Evolutionary conservation across 1,140 invertebrate species (phyloP), one percentile per base, ranked within the genome.

Genomic region (Pygmarrhopalites habei): DNA sequence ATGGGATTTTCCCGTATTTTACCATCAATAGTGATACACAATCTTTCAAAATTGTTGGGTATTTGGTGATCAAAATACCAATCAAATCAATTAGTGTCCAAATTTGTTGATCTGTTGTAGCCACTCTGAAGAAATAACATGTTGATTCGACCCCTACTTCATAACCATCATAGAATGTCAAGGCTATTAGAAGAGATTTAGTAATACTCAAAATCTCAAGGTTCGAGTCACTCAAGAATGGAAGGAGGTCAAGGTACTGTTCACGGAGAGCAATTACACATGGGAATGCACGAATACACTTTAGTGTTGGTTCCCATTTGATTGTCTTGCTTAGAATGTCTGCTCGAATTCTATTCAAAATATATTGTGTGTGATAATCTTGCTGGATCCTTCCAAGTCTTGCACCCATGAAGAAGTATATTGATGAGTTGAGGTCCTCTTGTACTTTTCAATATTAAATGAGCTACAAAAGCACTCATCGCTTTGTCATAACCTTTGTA

Each of bases 261-360:
- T 71, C 66, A 29, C 73, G 66, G 3, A 67, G 47, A 14, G 75
- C 73, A n/a, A n/a, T n/a, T n/a, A n/a, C n/a, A n/a, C n/a, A n/a
- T n/a, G n/a, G n/a, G n/a, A n/a, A n/a, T n/a, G n/a, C n/a, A n/a
- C n/a, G n/a, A n/a, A n/a, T n/a, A n/a, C n/a, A n/a, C n/a, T n/a
- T n/a, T n/a, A n/a, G n/a, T n/a, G n/a, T n/a, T n/a, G n/a, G n/a
- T n/a, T n/a, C n/a, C n/a, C n/a, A n/a, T n/a, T n/a, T n/a, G n/a
- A n/a, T n/a, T n/a, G n/a, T n/a, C n/a, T n/a, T n/a, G n/a, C n/a
- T n/a, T n/a, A n/a, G n/a, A n/a, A n/a, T n/a, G n/a, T n/a, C n/a
- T n/a, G n/a, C n/a, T n/a, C n/a, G n/a, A n/a, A n/a, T n/a, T n/a
- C n/a, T n/a, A n/a, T n/a, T n/a, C n/a, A n/a, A n/a, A n/a, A n/a